Conservation (phyloP, 2,113 vertebrate genomes). For the Carollia perspicillata region DNA sequence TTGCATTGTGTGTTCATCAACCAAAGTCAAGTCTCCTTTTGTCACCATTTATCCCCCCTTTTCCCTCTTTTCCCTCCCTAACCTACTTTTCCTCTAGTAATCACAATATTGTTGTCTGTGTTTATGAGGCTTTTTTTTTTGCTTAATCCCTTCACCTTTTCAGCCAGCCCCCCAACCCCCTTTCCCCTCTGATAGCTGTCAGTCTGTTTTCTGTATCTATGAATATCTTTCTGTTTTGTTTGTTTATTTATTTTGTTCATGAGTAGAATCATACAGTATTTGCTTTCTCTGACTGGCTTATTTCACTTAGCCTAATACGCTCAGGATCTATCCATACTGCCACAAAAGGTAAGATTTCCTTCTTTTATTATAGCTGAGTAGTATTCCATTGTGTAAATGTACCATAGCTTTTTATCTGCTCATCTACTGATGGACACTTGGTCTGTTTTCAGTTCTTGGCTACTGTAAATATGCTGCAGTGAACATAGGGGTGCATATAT, state of each 20-base stretch:
- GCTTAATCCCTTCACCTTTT: not conserved
- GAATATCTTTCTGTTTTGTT: not conserved
- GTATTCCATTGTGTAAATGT: not conserved
- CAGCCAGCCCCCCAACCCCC: not conserved
- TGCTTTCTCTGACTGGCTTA: not conserved
- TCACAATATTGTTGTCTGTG: not conserved
- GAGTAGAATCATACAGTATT: not conserved
- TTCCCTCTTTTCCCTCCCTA: not conserved
- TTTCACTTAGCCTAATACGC: not conserved
- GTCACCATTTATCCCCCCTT: not conserved
- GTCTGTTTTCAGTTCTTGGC: too few species aligned
- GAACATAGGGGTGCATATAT: not conserved
- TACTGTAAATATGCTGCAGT: not conserved
- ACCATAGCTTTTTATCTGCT: not conserved
- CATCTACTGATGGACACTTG: not conserved
- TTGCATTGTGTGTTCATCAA: not conserved
- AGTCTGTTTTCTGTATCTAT: not conserved
- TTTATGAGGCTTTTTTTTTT: not conserved
- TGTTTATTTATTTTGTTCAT: not conserved
- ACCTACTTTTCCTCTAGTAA: not conserved
- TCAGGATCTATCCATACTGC: not conserved
- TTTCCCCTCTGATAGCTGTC: not conserved
- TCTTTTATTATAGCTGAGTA: not conserved
- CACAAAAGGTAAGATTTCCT: not conserved
- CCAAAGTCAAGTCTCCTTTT: not conserved